phyloP scores from a whole-genome alignment of 2,888 invertebrate genomes.

The Cerastis rubricosa region DNA sequence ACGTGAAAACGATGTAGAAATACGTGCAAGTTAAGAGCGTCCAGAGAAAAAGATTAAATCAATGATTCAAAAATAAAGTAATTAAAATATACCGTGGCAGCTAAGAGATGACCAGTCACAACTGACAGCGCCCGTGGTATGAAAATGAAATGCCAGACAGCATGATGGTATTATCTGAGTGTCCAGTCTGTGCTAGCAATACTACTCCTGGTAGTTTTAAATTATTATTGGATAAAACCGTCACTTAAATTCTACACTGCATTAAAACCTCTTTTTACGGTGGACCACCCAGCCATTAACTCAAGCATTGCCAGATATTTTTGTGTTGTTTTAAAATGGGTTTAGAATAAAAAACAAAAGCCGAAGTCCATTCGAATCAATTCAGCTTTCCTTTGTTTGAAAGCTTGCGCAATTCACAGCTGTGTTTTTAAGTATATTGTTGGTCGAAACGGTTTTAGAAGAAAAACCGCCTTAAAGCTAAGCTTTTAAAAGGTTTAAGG shows the following conservation, averaged over 20 bases:
- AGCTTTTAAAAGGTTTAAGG: constrained; percentile 39
- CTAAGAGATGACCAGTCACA: too few species aligned
- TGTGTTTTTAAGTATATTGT: constrained; percentile 17
- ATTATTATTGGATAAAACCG: too few species aligned
- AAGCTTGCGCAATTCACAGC: constrained; percentile 25
- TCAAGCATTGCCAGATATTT: constrained; percentile 3
- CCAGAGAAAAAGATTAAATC: too few species aligned
- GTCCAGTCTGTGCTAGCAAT: too few species aligned
- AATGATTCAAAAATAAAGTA: too few species aligned
- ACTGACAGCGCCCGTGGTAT: too few species aligned
- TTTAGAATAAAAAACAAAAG: constrained; percentile 29
- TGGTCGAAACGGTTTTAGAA: constrained; percentile 5
- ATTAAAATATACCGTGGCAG: too few species aligned
- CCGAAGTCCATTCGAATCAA: constrained; percentile 19
- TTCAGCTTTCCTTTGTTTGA: constrained; percentile 36
- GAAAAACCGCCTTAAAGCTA: not conserved
- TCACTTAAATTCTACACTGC: not conserved
- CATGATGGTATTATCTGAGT: too few species aligned
- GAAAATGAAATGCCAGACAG: too few species aligned
- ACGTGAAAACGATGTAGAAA: too few species aligned
- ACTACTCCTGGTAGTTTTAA: too few species aligned
- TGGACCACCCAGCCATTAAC: not conserved
- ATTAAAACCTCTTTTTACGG: not conserved
- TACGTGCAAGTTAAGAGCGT: too few species aligned
- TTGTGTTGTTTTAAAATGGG: constrained; percentile 8